phyloP scores from a whole-genome alignment of 2,888 invertebrate genomes.

The Chymomyza fuscimana region DNA sequence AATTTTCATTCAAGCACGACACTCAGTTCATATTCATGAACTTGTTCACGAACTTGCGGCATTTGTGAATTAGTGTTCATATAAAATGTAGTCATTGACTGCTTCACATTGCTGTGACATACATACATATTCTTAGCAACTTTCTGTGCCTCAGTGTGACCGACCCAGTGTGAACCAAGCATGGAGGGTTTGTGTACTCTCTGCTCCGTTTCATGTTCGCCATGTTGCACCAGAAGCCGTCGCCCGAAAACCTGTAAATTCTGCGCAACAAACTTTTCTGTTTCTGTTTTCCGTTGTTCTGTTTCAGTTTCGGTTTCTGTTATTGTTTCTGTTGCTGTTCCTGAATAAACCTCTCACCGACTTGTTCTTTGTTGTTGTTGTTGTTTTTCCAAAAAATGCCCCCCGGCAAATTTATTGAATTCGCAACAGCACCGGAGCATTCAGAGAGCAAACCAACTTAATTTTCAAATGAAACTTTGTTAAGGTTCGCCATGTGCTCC shows the following conservation, averaged over 20 bases:
- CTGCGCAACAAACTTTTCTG: constrained; percentile 43
- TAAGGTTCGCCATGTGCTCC: constrained; percentile 56
- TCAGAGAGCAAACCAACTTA: constrained; percentile 58
- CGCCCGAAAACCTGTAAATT: constrained; percentile 14
- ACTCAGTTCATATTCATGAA: too few relatives aligned
- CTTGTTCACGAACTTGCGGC: too few relatives aligned
- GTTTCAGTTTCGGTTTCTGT: constrained; percentile 32
- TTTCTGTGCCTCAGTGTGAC: too few relatives aligned
- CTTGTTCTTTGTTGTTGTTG: constrained; percentile 5
- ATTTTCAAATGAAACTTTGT: constrained; percentile 68
- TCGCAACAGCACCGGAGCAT: constrained; percentile 45
- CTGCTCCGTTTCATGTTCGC: constrained; percentile 45
- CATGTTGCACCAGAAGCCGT: constrained; percentile 40
- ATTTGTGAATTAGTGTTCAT: too few relatives aligned
- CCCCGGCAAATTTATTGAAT: constrained; percentile 65
- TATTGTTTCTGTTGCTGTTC: constrained; percentile 32
- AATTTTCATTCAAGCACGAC: too few relatives aligned
- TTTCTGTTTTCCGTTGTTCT: constrained; percentile 31
- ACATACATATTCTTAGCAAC: too few relatives aligned
- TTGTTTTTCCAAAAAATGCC: constrained; percentile 33
- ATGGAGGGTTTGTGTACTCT: too few relatives aligned
- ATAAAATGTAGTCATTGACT: too few relatives aligned
- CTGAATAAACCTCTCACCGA: neutral
- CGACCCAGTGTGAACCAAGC: too few relatives aligned
- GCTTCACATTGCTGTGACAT: too few relatives aligned